phyloP scores from a whole-genome alignment of 2,113 vertebrate species.

The Hiodon alosoides region DNA sequence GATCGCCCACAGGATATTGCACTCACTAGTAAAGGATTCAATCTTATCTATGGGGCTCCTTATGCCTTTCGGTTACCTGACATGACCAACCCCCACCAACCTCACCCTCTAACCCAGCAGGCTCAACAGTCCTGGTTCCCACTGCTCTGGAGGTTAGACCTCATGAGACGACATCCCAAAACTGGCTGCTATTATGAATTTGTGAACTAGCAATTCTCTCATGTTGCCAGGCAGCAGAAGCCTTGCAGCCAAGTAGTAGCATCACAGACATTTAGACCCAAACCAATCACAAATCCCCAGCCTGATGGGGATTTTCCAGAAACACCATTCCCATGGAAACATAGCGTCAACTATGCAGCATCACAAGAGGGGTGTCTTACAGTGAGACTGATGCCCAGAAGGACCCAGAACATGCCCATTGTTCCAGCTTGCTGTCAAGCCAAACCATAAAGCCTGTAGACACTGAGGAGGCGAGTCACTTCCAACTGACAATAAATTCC shows the following conservation, averaged over 20 bases:
- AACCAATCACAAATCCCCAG: not conserved
- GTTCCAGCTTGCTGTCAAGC: not conserved
- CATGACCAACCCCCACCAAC: not conserved
- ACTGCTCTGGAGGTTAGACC: conserved; percentile 16
- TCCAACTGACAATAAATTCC: conserved; percentile 3
- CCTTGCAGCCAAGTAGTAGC: too few relatives aligned
- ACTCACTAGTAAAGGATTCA: conserved; percentile 52
- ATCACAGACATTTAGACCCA: not conserved
- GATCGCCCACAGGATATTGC: conserved; percentile 71
- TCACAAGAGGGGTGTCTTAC: conserved; percentile 1
- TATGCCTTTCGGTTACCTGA: conserved; percentile 18
- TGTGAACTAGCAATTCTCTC: not conserved
- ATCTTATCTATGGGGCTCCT: conserved; percentile 45
- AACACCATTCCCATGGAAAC: conserved; percentile 1
- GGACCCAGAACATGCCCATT: not conserved
- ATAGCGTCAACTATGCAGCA: not conserved
- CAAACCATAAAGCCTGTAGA: not conserved
- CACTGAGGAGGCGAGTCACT: not conserved
- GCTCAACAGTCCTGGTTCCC: not conserved
- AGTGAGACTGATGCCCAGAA: conserved; percentile 3
- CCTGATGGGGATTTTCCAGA: not conserved
- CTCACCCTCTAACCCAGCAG: conserved; percentile 8
- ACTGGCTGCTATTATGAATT: not conserved
- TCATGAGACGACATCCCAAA: not conserved
- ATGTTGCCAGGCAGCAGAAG: too few relatives aligned